These are phyloP conservation scores for Echinops telfairi DNA, from an alignment of 2,113 vertebrate genomes.

Conservation along the genomic window DNA sequence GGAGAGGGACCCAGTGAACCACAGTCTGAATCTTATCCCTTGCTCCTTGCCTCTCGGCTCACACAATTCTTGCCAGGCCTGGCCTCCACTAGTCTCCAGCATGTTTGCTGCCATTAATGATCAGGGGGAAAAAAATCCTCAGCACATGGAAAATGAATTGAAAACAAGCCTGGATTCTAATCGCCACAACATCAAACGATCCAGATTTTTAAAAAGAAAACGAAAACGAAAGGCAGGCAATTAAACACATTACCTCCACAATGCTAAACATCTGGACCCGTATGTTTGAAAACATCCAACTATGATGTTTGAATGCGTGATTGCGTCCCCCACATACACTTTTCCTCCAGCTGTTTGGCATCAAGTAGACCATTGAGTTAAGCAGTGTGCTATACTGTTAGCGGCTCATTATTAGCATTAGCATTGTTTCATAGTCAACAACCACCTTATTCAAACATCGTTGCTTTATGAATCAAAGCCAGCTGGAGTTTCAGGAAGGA, in stretches of 20 bases:
- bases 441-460: constrained; percentile 72
- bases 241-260: constrained; percentile 65
- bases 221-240: constrained; percentile 52
- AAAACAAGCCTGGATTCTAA: neutral
- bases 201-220: constrained; percentile 50
- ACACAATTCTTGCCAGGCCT: neutral
- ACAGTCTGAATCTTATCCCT: neutral
- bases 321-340: constrained; percentile 27
- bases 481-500: constrained; percentile 78
- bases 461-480: constrained; percentile 75
- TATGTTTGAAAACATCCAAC: constrained; percentile 74
- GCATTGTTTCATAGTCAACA: constrained; percentile 73
- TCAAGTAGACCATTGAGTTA: constrained; percentile 20
- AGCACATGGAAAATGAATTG: constrained; percentile 52
- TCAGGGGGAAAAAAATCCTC: constrained; percentile 46
- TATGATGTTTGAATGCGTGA: constrained; percentile 70
- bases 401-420: constrained; percentile 34
- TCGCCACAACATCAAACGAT: constrained; percentile 40
- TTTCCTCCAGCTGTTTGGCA: constrained; percentile 74
- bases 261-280: constrained; percentile 74
- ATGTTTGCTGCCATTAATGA: neutral
- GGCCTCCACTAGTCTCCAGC: neutral
- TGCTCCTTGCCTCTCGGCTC: neutral
- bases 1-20: constrained; percentile 75
- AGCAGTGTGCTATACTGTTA: constrained; percentile 50